Evolutionary conservation across 1,140 invertebrate species (phyloP), one percentile per base, ranked within the genome.

Genomic region (Spodoptera frugiperda): DNA sequence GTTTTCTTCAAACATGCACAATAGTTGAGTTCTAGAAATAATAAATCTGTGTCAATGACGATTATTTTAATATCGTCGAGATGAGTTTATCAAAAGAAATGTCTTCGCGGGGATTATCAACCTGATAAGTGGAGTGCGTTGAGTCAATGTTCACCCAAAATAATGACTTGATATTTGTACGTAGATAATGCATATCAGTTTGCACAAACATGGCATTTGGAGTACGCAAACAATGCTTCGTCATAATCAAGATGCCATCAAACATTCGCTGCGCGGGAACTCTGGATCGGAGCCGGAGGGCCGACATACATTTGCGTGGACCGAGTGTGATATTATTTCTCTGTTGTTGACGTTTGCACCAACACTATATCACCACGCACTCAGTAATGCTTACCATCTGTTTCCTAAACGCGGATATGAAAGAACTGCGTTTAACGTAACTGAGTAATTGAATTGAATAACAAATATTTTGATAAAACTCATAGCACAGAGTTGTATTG

Each of bases 201-300:
- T 81, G 83, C 77, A 84, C 87, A 91, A 92, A 92, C 89, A 92
- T 78, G 53, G 53, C 84, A 91, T 91, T 90, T 90, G 85, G 89
- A 92, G 89, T 88, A 90, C 81, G 87, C 87, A 88, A 91, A 93
- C 89, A 93, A 77, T 82, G 79, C 82, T 86, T 86, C 83, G 81
- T 85, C 83, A 87, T 85, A 84, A 89, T 88, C 87, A 87, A 86
- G 84, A 86, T 87, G 74, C 82, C 82, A 84, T 86, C 85, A 83
- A 83, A 80, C 59, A 65, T 30, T 73, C 54, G 70, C 39, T 59
- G 17, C 17, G 39, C 39, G 44, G 46, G 57, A 21, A 65, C 19
- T 39, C 33, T 6, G 33, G 33, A 39, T 8, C 33, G 33, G 33
- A 39, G 33, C 33, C 33, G n/a, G 57, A 63, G 57, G 17, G 48